Conservation (phyloP, 2,113 vertebrate species). For the Pavo muticus region DNA sequence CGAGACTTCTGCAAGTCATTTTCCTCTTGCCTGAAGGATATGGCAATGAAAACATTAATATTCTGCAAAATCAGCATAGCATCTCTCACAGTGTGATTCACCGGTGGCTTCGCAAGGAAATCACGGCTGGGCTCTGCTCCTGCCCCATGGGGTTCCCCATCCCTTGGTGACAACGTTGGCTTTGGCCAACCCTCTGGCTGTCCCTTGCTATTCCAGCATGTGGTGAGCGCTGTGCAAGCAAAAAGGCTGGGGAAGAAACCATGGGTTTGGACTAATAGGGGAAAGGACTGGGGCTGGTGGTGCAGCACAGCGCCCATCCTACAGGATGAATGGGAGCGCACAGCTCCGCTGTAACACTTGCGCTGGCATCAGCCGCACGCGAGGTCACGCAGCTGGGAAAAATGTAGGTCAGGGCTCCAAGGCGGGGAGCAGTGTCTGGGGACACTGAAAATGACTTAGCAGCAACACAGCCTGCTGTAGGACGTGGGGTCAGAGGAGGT, state of each 20-base stretch:
- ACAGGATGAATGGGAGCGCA: accelerated
- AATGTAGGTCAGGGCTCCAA: constrained; percentile 65
- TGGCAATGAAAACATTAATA: constrained; percentile 53
- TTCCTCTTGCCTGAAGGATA: constrained; percentile 51
- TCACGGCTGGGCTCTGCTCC: background rate
- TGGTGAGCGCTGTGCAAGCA: background rate
- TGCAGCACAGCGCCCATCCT: background rate
- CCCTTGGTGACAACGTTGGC: background rate
- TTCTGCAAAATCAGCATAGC: constrained; percentile 13
- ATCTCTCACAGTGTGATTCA: background rate
- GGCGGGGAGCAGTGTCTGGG: background rate
- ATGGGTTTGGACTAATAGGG: background rate
- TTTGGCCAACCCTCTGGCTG: background rate
- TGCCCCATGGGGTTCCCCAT: background rate
- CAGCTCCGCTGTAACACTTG: background rate
- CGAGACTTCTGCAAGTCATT: constrained; percentile 56
- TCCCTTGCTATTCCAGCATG: background rate
- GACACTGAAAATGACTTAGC: constrained; percentile 57
- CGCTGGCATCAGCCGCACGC: background rate
- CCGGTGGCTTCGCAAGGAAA: background rate
- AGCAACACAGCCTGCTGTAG: background rate
- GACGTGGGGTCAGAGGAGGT: background rate
- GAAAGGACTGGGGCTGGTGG: background rate
- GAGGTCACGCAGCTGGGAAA: constrained; percentile 16
- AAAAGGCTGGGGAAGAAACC: background rate